These are phyloP conservation scores for Scleropages formosus DNA, from an alignment of 2,797 vertebrate species.

Conservation along the genomic window DNA sequence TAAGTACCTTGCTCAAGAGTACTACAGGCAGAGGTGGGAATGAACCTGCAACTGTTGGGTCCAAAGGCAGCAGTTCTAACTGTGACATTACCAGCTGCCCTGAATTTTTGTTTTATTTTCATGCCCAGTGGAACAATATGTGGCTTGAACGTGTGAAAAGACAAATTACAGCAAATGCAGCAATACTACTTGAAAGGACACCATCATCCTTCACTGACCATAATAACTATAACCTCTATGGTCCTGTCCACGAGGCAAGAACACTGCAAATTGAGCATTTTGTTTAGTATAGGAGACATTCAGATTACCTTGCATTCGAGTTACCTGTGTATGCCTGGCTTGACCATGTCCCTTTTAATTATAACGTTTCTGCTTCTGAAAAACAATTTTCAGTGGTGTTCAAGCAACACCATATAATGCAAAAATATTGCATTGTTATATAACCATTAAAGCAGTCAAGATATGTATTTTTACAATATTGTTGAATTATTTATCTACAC, in stretches of 20 bases:
- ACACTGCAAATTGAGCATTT: neutral
- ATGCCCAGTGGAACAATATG: neutral
- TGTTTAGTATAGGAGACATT: neutral
- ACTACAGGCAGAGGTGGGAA: too few relatives aligned
- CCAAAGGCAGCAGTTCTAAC: too few relatives aligned
- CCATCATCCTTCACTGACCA: neutral
- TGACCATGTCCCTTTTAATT: neutral
- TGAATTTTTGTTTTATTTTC: constrained; percentile 1
- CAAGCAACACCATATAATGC: too few relatives aligned
- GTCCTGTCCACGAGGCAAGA: neutral
- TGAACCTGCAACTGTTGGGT: too few relatives aligned
- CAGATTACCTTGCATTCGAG: neutral
- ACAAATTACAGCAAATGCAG: neutral
- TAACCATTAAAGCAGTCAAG: too few relatives aligned
- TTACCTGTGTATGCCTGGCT: neutral
- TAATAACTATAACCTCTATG: neutral
- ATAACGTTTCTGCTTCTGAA: neutral
- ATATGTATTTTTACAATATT: too few relatives aligned
- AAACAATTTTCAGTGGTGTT: neutral
- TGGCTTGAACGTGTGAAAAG: neutral
- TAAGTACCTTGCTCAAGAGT: too few relatives aligned
- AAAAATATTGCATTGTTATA: too few relatives aligned
- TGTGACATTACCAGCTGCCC: too few relatives aligned
- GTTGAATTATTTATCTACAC: too few relatives aligned
- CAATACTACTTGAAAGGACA: neutral